A percentile compares a stretch with the other conserved stretches of the same genome.
These are phyloP conservation scores for Acinonyx jubatus DNA, from an alignment of 2,113 vertebrate genomes.

Conservation along the genomic window DNA sequence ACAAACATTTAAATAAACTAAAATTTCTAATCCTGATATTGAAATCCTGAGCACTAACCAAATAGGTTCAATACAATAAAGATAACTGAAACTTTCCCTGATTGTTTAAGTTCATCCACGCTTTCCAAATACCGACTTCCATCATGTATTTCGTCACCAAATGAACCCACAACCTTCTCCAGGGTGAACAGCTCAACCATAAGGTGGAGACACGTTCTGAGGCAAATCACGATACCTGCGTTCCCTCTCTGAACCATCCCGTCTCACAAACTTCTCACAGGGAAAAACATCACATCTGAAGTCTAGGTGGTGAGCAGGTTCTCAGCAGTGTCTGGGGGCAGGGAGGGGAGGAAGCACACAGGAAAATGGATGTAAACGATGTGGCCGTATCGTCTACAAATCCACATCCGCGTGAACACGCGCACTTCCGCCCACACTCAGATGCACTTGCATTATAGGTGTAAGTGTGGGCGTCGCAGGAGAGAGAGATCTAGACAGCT, in stretches of 20 bases:
- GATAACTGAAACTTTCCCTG: background rate
- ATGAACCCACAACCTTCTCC: background rate
- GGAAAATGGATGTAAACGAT: rapidly evolving
- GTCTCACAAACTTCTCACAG: background rate
- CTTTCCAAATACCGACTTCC: background rate
- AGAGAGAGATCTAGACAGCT: background rate
- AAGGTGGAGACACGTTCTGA: background rate
- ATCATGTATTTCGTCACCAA: background rate
- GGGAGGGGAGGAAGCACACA: background rate
- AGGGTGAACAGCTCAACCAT: background rate
- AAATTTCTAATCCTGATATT: background rate
- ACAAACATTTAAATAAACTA: too few species aligned
- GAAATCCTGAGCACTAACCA: background rate
- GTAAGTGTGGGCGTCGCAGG: background rate
- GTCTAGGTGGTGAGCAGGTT: background rate
- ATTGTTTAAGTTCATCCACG: background rate
- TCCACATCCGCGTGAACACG: rapidly evolving
- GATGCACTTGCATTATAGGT: background rate
- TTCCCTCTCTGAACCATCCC: background rate
- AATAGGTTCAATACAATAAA: background rate
- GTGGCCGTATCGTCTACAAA: background rate
- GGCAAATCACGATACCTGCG: background rate
- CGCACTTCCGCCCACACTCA: background rate
- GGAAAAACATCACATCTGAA: background rate
- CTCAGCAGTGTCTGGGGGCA: background rate